Percentiles rank a stretch among this genome's conserved stretches.
Evolutionary conservation across 2,888 invertebrate genomes (phyloP).

Genomic region (Drosophila prostipennis): DNA sequence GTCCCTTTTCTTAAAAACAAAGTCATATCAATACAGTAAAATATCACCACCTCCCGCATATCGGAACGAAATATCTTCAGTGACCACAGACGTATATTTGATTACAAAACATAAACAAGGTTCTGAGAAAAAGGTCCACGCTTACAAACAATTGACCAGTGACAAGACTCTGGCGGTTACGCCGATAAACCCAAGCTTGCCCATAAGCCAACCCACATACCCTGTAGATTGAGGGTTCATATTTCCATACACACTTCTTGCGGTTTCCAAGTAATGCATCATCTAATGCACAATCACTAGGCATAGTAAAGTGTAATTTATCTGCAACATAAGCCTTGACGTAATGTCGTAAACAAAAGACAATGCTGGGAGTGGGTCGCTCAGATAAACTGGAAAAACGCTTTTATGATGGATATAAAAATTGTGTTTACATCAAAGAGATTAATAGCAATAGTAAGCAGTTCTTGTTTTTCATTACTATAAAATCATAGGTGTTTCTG

Average conservation of each 20-base stretch:
- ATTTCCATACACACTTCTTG: neutral
- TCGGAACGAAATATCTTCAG: conserved; percentile 44
- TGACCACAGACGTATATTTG: conserved; percentile 13
- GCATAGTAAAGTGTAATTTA: conserved; percentile 41
- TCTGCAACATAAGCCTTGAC: conserved; percentile 51
- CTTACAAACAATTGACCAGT: conserved; percentile 69
- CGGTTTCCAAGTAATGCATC: conserved; percentile 39
- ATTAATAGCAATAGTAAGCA: too few species aligned
- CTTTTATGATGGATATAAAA: neutral
- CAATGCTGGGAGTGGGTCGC: conserved; percentile 59
- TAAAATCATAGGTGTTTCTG: too few species aligned
- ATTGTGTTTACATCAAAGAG: neutral
- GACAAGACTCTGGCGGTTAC: conserved; percentile 67
- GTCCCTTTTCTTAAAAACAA: neutral
- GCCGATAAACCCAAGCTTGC: conserved; percentile 61
- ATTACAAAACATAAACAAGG: conserved; percentile 20
- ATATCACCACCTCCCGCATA: conserved; percentile 35
- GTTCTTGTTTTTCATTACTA: too few species aligned
- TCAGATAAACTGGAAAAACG: conserved; percentile 51
- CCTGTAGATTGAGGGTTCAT: neutral
- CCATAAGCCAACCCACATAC: conserved; percentile 36
- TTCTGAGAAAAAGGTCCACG: conserved; percentile 28
- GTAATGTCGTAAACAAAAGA: conserved; percentile 64
- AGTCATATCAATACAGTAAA: neutral
- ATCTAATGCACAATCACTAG: conserved; percentile 63